Evolutionary conservation across 2,797 vertebrate species (phyloP).

Genomic region (Bradypodion ventrale): DNA sequence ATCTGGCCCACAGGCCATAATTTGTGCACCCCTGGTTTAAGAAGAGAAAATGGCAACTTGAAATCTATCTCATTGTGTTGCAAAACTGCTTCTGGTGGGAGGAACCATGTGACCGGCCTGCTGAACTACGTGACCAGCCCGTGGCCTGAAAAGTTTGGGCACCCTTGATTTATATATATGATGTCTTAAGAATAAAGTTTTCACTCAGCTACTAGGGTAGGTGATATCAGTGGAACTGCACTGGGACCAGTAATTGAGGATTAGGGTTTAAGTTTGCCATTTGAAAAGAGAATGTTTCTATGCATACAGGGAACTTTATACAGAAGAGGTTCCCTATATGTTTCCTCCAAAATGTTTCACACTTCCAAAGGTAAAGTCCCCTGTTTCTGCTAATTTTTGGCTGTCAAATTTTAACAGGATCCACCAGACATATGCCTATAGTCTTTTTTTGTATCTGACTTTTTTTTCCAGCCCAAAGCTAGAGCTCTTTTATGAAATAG

Average conservation of each 20-base stretch:
- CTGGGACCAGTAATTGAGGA: neutral
- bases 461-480: neutral
- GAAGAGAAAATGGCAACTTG: too few species aligned
- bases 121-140: too few species aligned
- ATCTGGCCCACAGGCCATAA: too few species aligned
- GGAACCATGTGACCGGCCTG: too few species aligned
- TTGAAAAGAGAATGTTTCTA: neutral
- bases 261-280: neutral
- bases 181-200: neutral
- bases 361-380: neutral
- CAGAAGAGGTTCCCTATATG: neutral
- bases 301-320: neutral
- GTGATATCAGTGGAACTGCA: neutral
- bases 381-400: neutral
- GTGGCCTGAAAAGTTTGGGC: too few species aligned
- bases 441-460: neutral
- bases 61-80: too few species aligned
- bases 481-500: neutral
- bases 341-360: neutral
- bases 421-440: neutral
- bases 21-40: too few species aligned
- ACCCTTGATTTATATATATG: neutral
- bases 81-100: too few species aligned
- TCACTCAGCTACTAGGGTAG: neutral
- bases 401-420: neutral